phyloP scores from a whole-genome alignment of 2,888 invertebrate genomes.

The Epinotia nisella region DNA sequence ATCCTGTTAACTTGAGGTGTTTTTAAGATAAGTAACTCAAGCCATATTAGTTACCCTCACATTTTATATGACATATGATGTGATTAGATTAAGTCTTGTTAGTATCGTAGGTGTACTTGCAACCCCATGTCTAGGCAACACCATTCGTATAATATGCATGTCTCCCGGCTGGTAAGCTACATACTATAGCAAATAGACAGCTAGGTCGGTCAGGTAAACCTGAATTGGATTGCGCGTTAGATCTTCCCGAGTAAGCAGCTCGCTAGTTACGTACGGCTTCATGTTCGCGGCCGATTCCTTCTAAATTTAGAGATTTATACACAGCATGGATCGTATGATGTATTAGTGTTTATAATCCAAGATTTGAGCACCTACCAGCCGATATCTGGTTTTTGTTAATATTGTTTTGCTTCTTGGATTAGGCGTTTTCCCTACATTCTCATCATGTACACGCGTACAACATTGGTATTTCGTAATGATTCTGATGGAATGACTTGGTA shows the following conservation, averaged over 20 bases:
- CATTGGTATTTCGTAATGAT: too few relatives aligned
- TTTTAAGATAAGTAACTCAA: conserved; percentile 16
- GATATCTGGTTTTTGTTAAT: conserved; percentile 13
- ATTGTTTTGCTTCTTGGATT: not conserved
- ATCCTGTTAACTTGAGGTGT: conserved; percentile 4
- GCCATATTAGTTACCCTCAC: conserved; percentile 33
- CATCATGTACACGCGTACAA: too few relatives aligned
- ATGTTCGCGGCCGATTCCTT: conserved; percentile 60
- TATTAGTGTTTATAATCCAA: conserved; percentile 51
- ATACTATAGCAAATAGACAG: not conserved
- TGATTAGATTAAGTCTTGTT: conserved; percentile 22
- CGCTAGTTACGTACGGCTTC: conserved; percentile 68
- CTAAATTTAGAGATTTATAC: conserved; percentile 47
- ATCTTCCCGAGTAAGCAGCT: conserved; percentile 44
- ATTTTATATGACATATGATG: conserved; percentile 30
- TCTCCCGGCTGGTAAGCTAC: conserved; percentile 6
- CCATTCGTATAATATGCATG: not conserved
- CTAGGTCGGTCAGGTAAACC: conserved; percentile 25
- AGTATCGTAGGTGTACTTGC: conserved; percentile 6
- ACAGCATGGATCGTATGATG: conserved; percentile 49
- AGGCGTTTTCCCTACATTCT: not conserved
- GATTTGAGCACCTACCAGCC: not conserved
- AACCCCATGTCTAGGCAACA: not conserved
- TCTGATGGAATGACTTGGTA: too few relatives aligned
- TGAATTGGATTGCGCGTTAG: conserved; percentile 44